Evolutionary conservation across 92 coral and sea anemone genomes (phyloP).

Genomic region (Umimayanthus chanpuru): DNA sequence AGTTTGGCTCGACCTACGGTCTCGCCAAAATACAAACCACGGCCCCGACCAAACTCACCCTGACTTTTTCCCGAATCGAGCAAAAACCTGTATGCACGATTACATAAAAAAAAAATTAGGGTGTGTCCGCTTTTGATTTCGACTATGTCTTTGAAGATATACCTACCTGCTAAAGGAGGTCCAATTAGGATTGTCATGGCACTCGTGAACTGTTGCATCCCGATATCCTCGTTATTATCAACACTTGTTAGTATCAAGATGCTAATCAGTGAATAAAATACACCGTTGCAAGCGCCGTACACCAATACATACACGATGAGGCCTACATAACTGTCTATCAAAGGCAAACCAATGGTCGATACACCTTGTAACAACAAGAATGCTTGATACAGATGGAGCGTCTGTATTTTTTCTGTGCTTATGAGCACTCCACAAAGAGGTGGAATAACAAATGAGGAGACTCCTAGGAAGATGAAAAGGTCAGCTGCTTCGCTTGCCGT

Average conservation of each 20-base stretch:
- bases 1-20: no score
- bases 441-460: background rate
- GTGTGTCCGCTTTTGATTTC: no score
- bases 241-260: background rate
- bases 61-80: no score
- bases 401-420: background rate
- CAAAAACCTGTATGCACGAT: no score
- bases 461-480: background rate
- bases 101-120: no score
- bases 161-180: slow-evolving; percentile 15
- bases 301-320: background rate
- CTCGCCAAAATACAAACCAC: no score
- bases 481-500: background rate
- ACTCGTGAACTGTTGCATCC: background rate
- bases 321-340: background rate
- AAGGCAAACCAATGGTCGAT: background rate
- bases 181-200: background rate
- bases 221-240: background rate
- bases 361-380: background rate
- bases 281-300: background rate
- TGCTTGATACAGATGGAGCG: background rate
- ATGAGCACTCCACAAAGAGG: background rate
- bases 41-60: no score
- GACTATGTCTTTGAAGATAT: no score
- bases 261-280: background rate